Evolutionary conservation across 2,888 invertebrate genomes (phyloP), one percentile per base, ranked within the genome.

Genomic region (Caenorhabditis zanzibari): DNA sequence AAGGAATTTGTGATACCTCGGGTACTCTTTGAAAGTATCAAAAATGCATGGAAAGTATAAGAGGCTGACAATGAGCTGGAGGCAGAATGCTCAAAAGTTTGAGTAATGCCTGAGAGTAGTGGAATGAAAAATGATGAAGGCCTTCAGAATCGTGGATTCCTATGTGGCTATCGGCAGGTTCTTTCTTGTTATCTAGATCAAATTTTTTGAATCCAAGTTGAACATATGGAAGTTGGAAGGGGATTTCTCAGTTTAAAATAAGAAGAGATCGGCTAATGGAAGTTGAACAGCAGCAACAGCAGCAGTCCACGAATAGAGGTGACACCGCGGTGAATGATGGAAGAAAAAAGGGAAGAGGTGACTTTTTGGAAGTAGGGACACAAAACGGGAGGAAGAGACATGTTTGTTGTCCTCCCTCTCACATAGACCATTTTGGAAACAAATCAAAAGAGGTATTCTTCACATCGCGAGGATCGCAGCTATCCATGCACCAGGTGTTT

Each of bases 261-360:
- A 24, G 14, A 16, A 22, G 47, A 14, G 47, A 47, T 47, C 58
- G 68, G 76, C 59, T 76, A 76, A 76, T 76, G 76, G 66, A 75
- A 75, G 75, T 66, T 68, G 76, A 68, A 76, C 75, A 76, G 68
- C 49, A 24, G n/a, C n/a, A n/a, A n/a, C n/a, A n/a, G n/a, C n/a
- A n/a, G n/a, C n/a, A n/a, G n/a, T n/a, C n/a, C n/a, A 52, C 24
- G 38, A 75, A 32, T 41, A 59, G 71, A 79, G 79, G 71, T 79
- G 79, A 79, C 64, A 79, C 71, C 64, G 71, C 71, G 77, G 19
- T 77, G 77, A 77, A 77, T 77, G 79, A 61, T 68, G 77, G 44
- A 77, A 69, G 49, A 32, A 58, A 26, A 58, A 56, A n/a, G 32
- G 28, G 59, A 68, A 68, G 76, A 68, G 76, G 76, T 69, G 77